These are phyloP conservation scores for Ectropis crepuscularia DNA, from an alignment of 2,888 invertebrate genomes.

Conservation along the genomic window DNA sequence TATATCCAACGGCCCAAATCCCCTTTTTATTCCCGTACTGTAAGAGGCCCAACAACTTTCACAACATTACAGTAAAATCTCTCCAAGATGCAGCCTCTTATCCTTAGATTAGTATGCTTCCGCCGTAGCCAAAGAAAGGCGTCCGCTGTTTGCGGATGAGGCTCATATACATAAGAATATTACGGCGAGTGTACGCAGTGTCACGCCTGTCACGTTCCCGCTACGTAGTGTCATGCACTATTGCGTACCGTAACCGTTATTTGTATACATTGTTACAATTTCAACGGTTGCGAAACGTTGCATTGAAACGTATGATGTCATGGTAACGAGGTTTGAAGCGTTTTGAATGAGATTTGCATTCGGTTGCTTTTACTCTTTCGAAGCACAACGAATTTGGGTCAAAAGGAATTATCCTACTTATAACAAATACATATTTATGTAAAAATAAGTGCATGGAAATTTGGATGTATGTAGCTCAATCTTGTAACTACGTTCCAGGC, in stretches of 20 bases:
- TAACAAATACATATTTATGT: too few species aligned
- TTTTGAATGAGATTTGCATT: too few species aligned
- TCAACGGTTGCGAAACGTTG: neutral
- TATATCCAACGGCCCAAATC: neutral
- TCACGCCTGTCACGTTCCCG: constrained; percentile 16
- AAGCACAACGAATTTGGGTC: too few species aligned
- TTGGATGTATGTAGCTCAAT: too few species aligned
- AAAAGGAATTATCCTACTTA: too few species aligned
- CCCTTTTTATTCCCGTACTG: constrained; percentile 7
- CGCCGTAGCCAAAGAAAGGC: constrained; percentile 25
- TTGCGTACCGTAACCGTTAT: constrained; percentile 10
- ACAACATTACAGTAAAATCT: constrained; percentile 30
- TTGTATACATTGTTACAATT: constrained; percentile 10
- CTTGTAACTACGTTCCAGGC: too few species aligned
- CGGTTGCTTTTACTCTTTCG: too few species aligned
- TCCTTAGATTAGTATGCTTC: constrained; percentile 35
- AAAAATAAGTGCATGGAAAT: too few species aligned
- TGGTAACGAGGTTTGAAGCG: too few species aligned
- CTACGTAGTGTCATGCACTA: constrained; percentile 15
- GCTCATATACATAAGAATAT: constrained; percentile 31
- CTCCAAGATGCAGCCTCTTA: constrained; percentile 32
- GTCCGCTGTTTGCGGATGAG: constrained; percentile 24
- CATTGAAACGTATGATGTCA: too few species aligned
- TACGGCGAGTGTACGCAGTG: constrained; percentile 21
- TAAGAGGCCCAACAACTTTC: constrained; percentile 13